A percentile compares a stretch with the other conserved stretches of the same genome.
phyloP scores from a whole-genome alignment of 2,888 invertebrate genomes.

The Nephrocerus scutellatus region DNA sequence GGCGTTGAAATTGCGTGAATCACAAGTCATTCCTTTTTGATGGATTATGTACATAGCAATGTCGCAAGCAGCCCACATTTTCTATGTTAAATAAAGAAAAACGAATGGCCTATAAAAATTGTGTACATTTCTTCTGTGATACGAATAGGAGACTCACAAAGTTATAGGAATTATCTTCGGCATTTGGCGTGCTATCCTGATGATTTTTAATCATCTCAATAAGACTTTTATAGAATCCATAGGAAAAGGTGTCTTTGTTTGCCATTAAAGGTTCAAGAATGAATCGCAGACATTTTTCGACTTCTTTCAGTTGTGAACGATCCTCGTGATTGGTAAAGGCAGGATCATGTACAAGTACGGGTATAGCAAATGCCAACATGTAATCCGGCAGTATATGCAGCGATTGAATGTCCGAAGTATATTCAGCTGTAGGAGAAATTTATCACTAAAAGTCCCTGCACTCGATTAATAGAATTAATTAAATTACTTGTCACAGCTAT shows the following conservation, averaged over 20 bases:
- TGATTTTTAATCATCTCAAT: constrained; percentile 93
- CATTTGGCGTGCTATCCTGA: constrained; percentile 71
- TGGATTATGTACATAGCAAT: constrained; percentile 84
- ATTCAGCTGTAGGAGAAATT: too few species aligned
- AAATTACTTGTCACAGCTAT: constrained; percentile 56
- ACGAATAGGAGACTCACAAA: constrained; percentile 56
- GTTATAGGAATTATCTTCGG: constrained; percentile 75
- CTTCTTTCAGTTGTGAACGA: constrained; percentile 64
- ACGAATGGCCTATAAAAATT: neutral
- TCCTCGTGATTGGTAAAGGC: constrained; percentile 72
- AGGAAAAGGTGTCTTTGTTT: constrained; percentile 90
- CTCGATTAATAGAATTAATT: too few species aligned
- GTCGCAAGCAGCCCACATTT: constrained; percentile 96
- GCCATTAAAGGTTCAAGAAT: constrained; percentile 88
- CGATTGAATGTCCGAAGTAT: constrained; percentile 55
- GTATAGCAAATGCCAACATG: constrained; percentile 94
- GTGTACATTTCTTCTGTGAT: constrained; percentile 22
- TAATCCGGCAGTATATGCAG: constrained; percentile 92
- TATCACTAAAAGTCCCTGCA: too few species aligned
- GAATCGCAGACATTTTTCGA: constrained; percentile 88
- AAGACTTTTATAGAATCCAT: constrained; percentile 89
- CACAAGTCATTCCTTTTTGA: constrained; percentile 79
- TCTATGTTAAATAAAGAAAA: constrained; percentile 52
- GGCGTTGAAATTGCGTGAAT: constrained; percentile 55
- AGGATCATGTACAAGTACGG: constrained; percentile 90